A percentile compares a stretch with the other conserved stretches of the same genome.
Evolutionary conservation across 2,113 vertebrate genomes (phyloP).

Genomic region (Butorides virescens): DNA sequence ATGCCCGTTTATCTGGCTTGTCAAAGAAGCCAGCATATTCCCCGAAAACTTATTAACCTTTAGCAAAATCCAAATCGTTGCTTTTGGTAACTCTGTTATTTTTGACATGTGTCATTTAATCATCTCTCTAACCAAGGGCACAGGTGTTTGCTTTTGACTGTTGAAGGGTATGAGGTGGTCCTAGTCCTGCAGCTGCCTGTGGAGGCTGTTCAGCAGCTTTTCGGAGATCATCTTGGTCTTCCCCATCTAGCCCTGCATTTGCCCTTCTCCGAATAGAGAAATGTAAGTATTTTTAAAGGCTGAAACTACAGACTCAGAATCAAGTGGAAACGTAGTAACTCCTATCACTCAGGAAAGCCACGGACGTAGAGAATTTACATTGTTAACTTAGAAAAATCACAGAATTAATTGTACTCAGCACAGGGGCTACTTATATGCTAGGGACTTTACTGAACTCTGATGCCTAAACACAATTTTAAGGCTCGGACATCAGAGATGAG

Average conservation of each 20-base stretch:
- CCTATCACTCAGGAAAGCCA: not conserved
- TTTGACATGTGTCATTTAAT: not conserved
- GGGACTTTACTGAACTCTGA: not conserved
- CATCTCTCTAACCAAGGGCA: not conserved
- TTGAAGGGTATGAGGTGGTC: not conserved
- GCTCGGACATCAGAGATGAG: not conserved
- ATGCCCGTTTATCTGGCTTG: not conserved
- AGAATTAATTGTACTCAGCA: not conserved
- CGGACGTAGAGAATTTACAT: not conserved
- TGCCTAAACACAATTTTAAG: not conserved
- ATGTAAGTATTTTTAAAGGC: not conserved
- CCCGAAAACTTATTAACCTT: slow-evolving; percentile 7
- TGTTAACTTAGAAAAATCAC: not conserved
- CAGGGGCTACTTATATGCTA: not conserved
- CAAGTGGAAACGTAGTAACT: not conserved
- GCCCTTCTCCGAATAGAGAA: not conserved
- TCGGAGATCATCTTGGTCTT: not conserved
- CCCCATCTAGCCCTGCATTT: not conserved
- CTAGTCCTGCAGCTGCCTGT: not conserved
- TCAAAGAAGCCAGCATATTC: not conserved
- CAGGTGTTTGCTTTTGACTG: not conserved
- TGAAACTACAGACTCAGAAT: not conserved
- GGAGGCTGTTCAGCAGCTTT: not conserved
- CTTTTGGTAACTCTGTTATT: not conserved
- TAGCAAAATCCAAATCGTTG: not conserved